Conservation (phyloP, 2,113 vertebrate species). For the Corythoichthys haematopterus region DNA sequence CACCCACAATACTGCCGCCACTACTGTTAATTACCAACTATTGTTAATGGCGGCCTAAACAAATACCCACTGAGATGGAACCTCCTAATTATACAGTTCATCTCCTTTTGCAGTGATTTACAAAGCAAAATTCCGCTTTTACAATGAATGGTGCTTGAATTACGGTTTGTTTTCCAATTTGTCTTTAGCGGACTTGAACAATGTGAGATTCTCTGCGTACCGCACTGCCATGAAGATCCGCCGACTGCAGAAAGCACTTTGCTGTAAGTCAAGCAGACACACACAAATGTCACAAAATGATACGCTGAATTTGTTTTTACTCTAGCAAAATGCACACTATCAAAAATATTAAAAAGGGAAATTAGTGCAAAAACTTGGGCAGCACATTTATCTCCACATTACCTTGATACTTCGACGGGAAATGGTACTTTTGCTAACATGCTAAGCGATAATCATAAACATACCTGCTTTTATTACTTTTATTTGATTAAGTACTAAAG, state of each 20-base stretch:
- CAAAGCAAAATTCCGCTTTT: constrained; percentile 1
- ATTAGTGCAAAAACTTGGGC: no score
- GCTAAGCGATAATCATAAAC: no score
- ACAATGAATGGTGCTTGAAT: constrained; percentile 23
- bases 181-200: constrained; percentile 88
- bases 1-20: no score
- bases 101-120: constrained; percentile 3
- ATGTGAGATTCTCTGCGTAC: constrained; percentile 96
- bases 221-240: constrained; percentile 98
- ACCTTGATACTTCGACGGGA: no score
- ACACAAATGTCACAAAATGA: neutral
- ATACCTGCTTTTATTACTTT: no score
- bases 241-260: constrained; percentile 90
- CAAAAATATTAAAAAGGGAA: no score
- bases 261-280: constrained; percentile 79
- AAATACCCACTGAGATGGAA: constrained; percentile 48
- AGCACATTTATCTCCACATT: no score
- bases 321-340: no score
- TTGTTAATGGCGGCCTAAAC: constrained; percentile 18
- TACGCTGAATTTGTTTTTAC: neutral
- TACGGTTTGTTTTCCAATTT: constrained; percentile 24
- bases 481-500: no score
- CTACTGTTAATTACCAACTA: constrained; percentile 35
- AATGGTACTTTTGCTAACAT: no score
- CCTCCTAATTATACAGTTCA: constrained; percentile 47